phyloP scores from a whole-genome alignment of 2,797 vertebrate genomes.

The Girardinus metallicus region DNA sequence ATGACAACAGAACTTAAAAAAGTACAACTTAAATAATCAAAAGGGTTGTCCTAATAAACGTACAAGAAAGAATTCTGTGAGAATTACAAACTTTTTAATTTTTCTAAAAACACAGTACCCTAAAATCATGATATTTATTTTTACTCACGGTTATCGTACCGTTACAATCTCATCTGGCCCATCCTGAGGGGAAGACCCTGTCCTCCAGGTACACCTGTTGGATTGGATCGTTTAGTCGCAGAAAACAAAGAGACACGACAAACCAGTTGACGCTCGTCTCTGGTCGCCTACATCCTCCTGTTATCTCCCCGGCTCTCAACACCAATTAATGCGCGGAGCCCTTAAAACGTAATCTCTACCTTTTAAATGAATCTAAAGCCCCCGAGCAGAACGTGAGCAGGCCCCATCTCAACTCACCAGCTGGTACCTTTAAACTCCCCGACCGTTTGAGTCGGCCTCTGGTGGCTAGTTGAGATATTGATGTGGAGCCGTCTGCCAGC shows the following conservation, averaged over 20 bases:
- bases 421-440: slow-evolving; percentile 79
- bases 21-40: too few relatives aligned
- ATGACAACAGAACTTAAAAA: background rate
- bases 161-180: background rate
- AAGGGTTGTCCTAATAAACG: too few relatives aligned
- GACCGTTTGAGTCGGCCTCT: slow-evolving; percentile 69
- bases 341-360: slow-evolving; percentile 81
- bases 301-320: slow-evolving; percentile 65
- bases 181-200: slow-evolving; percentile 24
- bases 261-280: slow-evolving; percentile 55
- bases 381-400: slow-evolving; percentile 64
- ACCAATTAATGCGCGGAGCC: slow-evolving; percentile 75
- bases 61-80: too few relatives aligned
- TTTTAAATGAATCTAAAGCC: slow-evolving; percentile 84
- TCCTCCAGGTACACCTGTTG: slow-evolving; percentile 47
- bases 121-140: background rate
- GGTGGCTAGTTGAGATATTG: slow-evolving; percentile 81
- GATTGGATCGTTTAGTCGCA: slow-evolving; percentile 32
- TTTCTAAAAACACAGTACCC: background rate
- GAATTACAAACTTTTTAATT: too few relatives aligned
- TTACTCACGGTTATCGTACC: background rate
- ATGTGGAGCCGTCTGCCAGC: slow-evolving; percentile 77
- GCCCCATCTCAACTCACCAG: slow-evolving; percentile 79
- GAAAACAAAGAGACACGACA: slow-evolving; percentile 60
- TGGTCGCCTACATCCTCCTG: slow-evolving; percentile 57